Evolutionary conservation across 2,113 vertebrate species (phyloP).

Genomic region (Engystomops pustulosus): DNA sequence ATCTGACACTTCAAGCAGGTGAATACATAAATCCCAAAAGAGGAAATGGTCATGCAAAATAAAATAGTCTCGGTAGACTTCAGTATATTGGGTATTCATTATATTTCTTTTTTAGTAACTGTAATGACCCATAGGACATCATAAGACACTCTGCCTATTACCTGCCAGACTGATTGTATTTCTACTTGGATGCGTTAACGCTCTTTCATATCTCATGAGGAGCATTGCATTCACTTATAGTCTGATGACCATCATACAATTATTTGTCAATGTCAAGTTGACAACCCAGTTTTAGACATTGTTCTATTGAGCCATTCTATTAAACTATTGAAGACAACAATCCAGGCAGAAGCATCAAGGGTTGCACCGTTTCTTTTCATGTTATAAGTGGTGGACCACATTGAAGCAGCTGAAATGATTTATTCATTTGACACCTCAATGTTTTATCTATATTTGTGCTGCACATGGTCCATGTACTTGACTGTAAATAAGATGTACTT

Average conservation of each 20-base stretch:
- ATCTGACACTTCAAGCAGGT: neutral
- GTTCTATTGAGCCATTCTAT: neutral
- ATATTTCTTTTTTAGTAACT: slow-evolving; percentile 22
- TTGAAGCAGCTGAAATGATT: neutral
- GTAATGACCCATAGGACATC: neutral
- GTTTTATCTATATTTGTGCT: neutral
- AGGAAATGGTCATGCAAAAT: neutral
- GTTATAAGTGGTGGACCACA: neutral
- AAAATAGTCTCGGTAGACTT: neutral
- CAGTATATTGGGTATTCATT: neutral
- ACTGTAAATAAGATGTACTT: neutral
- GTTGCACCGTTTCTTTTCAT: neutral
- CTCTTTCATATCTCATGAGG: neutral
- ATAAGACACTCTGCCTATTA: neutral
- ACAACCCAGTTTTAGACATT: neutral
- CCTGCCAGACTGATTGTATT: slow-evolving; percentile 20
- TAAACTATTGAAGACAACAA: neutral
- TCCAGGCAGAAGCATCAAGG: neutral
- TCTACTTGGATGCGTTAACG: neutral
- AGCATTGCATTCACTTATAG: neutral
- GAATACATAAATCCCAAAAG: neutral
- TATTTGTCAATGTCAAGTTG: slow-evolving; percentile 9
- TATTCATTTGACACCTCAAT: neutral
- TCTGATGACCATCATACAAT: neutral
- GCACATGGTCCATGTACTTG: neutral